These are phyloP conservation scores for Cervus canadensis DNA, from an alignment of 2,113 vertebrate genomes.

Conservation along the genomic window DNA sequence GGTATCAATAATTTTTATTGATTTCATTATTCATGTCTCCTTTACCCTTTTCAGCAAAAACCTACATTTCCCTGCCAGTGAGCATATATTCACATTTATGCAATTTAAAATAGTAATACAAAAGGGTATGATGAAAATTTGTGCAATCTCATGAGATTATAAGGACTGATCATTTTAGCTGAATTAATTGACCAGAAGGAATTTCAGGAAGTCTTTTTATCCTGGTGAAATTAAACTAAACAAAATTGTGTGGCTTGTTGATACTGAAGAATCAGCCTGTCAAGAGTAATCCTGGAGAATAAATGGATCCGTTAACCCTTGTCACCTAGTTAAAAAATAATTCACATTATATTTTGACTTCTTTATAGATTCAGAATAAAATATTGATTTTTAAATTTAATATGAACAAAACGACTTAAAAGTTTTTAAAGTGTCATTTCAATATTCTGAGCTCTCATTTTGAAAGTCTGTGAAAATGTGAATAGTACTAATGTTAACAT, in stretches of 20 bases:
- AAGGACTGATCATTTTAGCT: not conserved
- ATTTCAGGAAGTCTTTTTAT: not conserved
- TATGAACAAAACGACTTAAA: constrained; percentile 24
- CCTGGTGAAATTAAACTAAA: constrained; percentile 16
- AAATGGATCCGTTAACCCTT: not conserved
- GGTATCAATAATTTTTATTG: not conserved
- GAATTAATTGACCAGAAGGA: not conserved
- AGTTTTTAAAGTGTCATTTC: not conserved
- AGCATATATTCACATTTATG: not conserved
- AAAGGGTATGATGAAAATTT: not conserved
- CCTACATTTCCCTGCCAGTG: not conserved
- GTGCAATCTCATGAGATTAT: not conserved
- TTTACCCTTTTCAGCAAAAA: not conserved
- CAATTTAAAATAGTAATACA: not conserved
- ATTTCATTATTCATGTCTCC: not conserved
- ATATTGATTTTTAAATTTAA: not conserved
- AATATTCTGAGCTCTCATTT: not conserved
- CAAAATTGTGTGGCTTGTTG: not conserved
- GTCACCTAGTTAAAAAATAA: not conserved
- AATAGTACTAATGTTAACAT: not conserved
- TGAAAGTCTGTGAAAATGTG: not conserved
- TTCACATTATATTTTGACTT: not conserved
- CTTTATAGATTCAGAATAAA: constrained; percentile 20
- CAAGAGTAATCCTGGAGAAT: not conserved
- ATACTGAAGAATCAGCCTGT: constrained; percentile 21